These are phyloP conservation scores for Atta cephalotes DNA, from an alignment of 1,140 invertebrate genomes.

Conservation along the genomic window DNA sequence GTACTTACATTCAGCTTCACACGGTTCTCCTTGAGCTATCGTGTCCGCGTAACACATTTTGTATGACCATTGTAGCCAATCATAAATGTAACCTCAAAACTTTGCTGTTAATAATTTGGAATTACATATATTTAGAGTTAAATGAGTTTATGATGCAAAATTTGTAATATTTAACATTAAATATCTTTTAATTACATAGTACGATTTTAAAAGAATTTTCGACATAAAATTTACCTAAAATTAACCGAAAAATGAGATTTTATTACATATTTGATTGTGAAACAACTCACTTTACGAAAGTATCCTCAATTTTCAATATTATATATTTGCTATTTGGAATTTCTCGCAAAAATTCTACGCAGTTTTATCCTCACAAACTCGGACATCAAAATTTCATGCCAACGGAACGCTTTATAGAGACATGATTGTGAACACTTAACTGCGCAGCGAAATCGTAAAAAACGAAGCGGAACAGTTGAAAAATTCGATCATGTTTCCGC, in stretches of 20 bases:
- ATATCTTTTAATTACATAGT: neutral
- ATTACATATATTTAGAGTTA: neutral
- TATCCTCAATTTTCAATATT: neutral
- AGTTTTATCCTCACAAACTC: conserved; percentile 4
- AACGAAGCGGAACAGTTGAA: conserved; percentile 25
- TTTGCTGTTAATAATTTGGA: neutral
- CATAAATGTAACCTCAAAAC: neutral
- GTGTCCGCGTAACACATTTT: neutral
- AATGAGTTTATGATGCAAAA: neutral
- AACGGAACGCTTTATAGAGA: conserved; percentile 22
- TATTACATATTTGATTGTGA: neutral
- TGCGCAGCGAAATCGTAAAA: neutral
- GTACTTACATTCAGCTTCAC: conserved; percentile 34
- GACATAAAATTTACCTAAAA: neutral
- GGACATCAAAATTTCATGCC: conserved; percentile 39
- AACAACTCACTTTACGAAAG: neutral
- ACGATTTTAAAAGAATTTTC: neutral
- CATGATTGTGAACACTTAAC: conserved; percentile 38
- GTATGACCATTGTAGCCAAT: neutral
- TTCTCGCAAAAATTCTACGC: conserved; percentile 12
- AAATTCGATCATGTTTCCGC: conserved; percentile 7
- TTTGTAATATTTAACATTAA: neutral
- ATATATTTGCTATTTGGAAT: neutral
- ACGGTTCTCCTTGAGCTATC: conserved; percentile 23
- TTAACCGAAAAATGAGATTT: neutral